These are phyloP conservation scores for Sciurus carolinensis DNA, from an alignment of 2,797 vertebrate genomes.

Conservation along the genomic window DNA sequence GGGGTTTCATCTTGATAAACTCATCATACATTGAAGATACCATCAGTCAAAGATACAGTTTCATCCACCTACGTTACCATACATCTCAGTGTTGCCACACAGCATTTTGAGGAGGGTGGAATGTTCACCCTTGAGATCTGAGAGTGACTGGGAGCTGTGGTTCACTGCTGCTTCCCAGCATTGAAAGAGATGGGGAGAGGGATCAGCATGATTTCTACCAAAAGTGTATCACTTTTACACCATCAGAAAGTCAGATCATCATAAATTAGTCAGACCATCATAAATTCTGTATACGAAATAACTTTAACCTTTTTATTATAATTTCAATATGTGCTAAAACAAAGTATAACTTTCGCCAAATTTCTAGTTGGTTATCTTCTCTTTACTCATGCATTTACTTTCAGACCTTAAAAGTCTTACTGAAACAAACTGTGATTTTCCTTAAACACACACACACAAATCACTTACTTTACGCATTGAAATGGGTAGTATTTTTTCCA, in stretches of 20 bases:
- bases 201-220: not conserved
- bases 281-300: not conserved
- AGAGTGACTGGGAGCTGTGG: not conserved
- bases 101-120: not conserved
- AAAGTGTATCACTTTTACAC: not conserved
- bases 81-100: not conserved
- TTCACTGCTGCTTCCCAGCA: not conserved
- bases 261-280: not conserved
- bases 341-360: not conserved
- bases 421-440: not conserved
- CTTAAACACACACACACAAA: not conserved
- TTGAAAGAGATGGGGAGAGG: not conserved
- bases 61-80: no score
- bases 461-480: not conserved
- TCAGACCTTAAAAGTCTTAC: not conserved
- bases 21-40: not conserved
- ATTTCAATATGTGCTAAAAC: not conserved
- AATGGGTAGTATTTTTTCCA: not conserved
- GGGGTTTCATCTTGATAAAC: not conserved
- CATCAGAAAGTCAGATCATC: not conserved
- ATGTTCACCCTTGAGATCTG: not conserved
- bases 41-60: no score
- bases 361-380: not conserved
- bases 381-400: not conserved
- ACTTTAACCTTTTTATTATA: not conserved